Conservation (phyloP, 2,888 invertebrate genomes). For the Lycocerus yunnanus region DNA sequence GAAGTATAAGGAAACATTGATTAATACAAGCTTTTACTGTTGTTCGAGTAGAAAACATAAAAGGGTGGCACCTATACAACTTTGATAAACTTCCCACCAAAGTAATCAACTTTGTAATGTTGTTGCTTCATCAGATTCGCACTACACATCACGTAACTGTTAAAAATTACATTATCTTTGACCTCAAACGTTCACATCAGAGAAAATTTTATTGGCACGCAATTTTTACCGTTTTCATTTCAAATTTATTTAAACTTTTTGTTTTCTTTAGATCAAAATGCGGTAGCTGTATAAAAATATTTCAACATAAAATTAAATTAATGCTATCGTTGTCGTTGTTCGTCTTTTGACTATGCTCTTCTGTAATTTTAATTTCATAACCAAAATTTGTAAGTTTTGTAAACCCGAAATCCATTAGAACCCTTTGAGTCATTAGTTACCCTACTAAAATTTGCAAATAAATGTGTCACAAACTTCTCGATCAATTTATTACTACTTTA, state of each 20-base stretch:
- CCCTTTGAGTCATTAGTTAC: background rate
- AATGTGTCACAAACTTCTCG: background rate
- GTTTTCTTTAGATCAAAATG: background rate
- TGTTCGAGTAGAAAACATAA: conserved; percentile 4
- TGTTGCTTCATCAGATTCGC: conserved; percentile 14
- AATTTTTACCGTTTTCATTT: background rate
- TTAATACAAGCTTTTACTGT: conserved; percentile 4
- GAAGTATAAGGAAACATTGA: background rate
- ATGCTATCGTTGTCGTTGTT: background rate
- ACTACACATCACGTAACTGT: conserved; percentile 21
- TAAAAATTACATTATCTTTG: conserved; percentile 22
- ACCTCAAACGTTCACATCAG: conserved; percentile 9
- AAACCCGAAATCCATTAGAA: background rate
- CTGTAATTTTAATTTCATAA: background rate
- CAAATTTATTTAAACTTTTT: background rate
- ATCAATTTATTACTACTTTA: background rate
- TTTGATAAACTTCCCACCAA: conserved; percentile 13
- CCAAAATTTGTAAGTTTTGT: background rate
- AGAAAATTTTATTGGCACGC: background rate
- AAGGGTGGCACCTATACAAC: background rate
- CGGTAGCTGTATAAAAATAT: background rate
- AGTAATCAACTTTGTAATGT: conserved; percentile 16
- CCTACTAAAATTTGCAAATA: background rate
- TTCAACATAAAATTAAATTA: background rate
- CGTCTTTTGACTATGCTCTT: background rate